Conservation (phyloP, 2,888 invertebrate species). For the Agrotis ipsilon region DNA sequence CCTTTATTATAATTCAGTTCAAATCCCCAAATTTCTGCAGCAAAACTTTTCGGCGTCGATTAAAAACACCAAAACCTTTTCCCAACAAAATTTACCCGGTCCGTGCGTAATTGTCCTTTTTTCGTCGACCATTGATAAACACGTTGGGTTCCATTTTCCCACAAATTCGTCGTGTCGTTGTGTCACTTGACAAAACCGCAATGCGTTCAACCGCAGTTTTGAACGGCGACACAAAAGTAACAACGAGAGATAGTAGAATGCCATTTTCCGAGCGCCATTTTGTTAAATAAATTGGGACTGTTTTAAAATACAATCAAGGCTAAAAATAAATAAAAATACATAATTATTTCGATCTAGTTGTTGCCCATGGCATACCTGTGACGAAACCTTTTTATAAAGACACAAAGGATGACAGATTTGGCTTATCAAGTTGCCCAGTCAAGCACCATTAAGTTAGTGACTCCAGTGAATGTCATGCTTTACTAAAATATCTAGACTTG, state of each 20-base stretch:
- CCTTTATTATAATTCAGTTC: too few species aligned
- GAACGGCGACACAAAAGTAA: constrained; percentile 5
- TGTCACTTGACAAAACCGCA: constrained; percentile 41
- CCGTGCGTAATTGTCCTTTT: not conserved
- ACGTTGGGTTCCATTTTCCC: constrained; percentile 35
- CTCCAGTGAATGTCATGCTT: too few species aligned
- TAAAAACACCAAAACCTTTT: constrained; percentile 18
- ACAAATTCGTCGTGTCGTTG: constrained; percentile 33
- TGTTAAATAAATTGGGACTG: not conserved
- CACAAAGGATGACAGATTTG: too few species aligned
- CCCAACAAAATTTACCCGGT: not conserved
- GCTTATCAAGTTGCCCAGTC: too few species aligned
- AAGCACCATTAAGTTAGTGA: too few species aligned
- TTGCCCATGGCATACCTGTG: too few species aligned
- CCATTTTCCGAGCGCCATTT: not conserved
- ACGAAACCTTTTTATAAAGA: too few species aligned
- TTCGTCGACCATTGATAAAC: constrained; percentile 29
- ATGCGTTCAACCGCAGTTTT: constrained; percentile 19
- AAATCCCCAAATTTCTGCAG: too few species aligned
- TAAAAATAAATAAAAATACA: not conserved
- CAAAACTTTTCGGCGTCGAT: not conserved
- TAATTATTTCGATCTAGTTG: too few species aligned
- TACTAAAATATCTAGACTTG: too few species aligned
- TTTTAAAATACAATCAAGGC: not conserved
- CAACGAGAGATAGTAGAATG: constrained; percentile 6